These are phyloP conservation scores for Drosophila rhopaloa DNA, from an alignment of 1,140 invertebrate genomes.

Conservation along the genomic window DNA sequence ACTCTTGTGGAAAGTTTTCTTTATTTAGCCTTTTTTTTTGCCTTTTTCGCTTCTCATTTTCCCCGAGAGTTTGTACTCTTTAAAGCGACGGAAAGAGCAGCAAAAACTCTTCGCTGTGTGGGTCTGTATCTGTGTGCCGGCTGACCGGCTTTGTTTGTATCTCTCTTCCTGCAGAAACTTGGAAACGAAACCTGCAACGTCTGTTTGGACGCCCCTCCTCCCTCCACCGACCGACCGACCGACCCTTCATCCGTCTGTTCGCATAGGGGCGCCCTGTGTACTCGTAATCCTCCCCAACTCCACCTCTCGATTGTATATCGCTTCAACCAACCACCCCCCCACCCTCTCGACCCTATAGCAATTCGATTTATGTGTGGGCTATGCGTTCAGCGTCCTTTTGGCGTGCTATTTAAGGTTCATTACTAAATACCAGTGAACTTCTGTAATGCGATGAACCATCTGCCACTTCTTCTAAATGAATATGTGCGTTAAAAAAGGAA, in stretches of 20 bases:
- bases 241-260: neutral
- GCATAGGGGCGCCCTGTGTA: slow-evolving; percentile 45
- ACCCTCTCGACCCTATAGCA: neutral
- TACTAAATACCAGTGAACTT: slow-evolving; percentile 27
- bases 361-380: slow-evolving; percentile 39
- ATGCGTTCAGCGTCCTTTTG: slow-evolving; percentile 33
- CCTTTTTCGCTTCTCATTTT: slow-evolving; percentile 11
- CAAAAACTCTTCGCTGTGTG: slow-evolving; percentile 16
- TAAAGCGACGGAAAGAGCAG: slow-evolving; percentile 15
- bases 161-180: slow-evolving; percentile 26
- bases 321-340: slow-evolving; percentile 9
- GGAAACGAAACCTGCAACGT: slow-evolving; percentile 23
- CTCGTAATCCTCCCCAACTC: slow-evolving; percentile 10
- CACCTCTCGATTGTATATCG: neutral
- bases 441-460: slow-evolving; percentile 11
- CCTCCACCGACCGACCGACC: neutral
- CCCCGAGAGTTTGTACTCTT: slow-evolving; percentile 10
- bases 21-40: neutral
- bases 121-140: slow-evolving; percentile 29
- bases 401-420: slow-evolving; percentile 67
- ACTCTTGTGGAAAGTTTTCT: slow-evolving; percentile 11
- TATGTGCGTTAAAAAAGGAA: neutral
- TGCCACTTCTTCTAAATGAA: neutral
- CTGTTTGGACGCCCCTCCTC: slow-evolving; percentile 1
- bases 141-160: slow-evolving; percentile 45